Percentiles rank a stretch among this genome's conserved stretches.
phyloP scores from a whole-genome alignment of 1,140 invertebrate genomes.

The Trypoxylus dichotomus region DNA sequence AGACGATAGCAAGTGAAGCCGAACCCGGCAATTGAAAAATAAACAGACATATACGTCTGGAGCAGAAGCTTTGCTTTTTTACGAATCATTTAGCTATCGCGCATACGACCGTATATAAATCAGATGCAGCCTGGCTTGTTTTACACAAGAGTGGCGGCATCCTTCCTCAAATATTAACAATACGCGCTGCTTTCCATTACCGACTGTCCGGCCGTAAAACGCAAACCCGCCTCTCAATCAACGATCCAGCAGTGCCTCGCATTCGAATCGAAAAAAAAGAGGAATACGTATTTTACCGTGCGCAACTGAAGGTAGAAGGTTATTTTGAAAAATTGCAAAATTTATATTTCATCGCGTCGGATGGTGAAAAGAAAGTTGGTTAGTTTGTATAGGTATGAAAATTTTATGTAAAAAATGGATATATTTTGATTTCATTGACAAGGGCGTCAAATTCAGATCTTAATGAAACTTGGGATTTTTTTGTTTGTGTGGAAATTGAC shows the following conservation, averaged over 20 bases:
- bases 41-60: constrained; percentile 13
- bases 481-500: too few species aligned
- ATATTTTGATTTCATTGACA: too few species aligned
- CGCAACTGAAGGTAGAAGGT: too few species aligned
- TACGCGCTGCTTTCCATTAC: not conserved
- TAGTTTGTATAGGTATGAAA: too few species aligned
- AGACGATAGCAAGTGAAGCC: not conserved
- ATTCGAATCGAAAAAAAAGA: not conserved
- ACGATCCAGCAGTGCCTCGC: not conserved
- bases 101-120: not conserved
- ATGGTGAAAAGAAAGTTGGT: too few species aligned
- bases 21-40: constrained; percentile 4
- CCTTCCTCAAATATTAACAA: constrained; percentile 22
- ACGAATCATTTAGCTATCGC: constrained; percentile 12
- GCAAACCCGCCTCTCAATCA: not conserved
- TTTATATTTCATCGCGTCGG: too few species aligned
- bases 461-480: too few species aligned
- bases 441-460: too few species aligned
- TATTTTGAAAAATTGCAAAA: too few species aligned
- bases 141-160: not conserved
- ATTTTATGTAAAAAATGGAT: too few species aligned
- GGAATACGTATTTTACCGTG: not conserved
- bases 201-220: constrained; percentile 1
- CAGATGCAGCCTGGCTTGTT: not conserved
- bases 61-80: not conserved